These are phyloP conservation scores for Danaus plexippus DNA, from an alignment of 1,140 invertebrate genomes.

Conservation along the genomic window DNA sequence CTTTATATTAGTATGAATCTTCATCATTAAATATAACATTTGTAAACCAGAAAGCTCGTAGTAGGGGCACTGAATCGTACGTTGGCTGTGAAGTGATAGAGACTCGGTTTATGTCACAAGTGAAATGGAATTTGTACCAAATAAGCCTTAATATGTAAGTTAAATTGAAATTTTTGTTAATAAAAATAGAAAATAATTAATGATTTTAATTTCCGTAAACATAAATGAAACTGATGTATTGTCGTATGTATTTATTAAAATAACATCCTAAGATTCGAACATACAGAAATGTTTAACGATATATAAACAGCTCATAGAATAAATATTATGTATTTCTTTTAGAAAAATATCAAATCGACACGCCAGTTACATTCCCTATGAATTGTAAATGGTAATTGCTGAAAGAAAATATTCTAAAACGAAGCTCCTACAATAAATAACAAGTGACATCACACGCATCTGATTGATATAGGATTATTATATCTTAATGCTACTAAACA, in stretches of 20 bases:
- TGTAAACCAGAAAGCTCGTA: too few species aligned
- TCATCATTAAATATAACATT: too few species aligned
- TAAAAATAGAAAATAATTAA: constrained; percentile 22
- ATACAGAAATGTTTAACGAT: too few species aligned
- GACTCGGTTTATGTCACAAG: constrained; percentile 19
- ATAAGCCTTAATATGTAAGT: constrained; percentile 19
- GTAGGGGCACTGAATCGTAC: neutral
- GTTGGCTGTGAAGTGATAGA: constrained; percentile 50
- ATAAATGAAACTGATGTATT: constrained; percentile 18
- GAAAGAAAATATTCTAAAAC: too few species aligned
- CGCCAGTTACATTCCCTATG: too few species aligned
- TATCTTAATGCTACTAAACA: constrained; percentile 12
- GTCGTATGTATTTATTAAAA: constrained; percentile 43
- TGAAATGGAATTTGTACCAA: constrained; percentile 36
- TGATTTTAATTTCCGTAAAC: constrained; percentile 4
- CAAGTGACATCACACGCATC: constrained; percentile 5
- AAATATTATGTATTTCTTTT: too few species aligned
- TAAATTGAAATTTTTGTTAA: constrained; percentile 26
- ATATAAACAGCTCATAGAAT: too few species aligned
- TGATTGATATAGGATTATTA: constrained; percentile 14
- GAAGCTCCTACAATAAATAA: constrained; percentile 11
- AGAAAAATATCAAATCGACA: too few species aligned
- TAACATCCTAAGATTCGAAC: constrained; percentile 20
- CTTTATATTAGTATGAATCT: too few species aligned
- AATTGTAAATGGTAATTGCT: too few species aligned